Conservation (phyloP, 2,888 invertebrate species). For the Ypsolopha scabrella region DNA sequence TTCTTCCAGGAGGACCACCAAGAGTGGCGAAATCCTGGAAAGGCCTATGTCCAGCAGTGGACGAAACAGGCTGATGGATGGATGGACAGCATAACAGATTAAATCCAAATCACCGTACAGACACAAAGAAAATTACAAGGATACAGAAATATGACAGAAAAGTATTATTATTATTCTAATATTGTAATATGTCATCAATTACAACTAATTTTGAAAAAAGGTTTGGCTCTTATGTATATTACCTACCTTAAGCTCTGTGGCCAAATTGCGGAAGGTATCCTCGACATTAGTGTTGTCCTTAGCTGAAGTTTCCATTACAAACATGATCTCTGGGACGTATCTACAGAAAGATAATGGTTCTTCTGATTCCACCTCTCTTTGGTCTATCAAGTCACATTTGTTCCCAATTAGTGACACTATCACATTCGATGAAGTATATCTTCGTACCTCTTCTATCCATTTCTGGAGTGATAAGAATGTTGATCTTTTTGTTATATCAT, state of each 20-base stretch:
- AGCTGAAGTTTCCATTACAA: constrained; percentile 90
- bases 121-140: too few species aligned
- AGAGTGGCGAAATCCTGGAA: too few species aligned
- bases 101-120: too few species aligned
- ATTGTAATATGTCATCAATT: too few species aligned
- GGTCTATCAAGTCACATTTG: constrained; percentile 86
- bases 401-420: constrained; percentile 93
- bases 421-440: constrained; percentile 93
- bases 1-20: too few species aligned
- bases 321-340: constrained; percentile 87
- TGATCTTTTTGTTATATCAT: constrained; percentile 94
- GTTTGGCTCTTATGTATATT: too few species aligned
- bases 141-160: too few species aligned
- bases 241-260: constrained; percentile 84
- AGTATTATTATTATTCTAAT: too few species aligned
- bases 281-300: constrained; percentile 94
- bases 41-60: too few species aligned
- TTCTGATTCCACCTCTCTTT: constrained; percentile 85
- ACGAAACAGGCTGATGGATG: too few species aligned
- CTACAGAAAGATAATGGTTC: constrained; percentile 91
- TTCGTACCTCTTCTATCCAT: constrained; percentile 96
- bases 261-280: constrained; percentile 87
- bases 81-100: too few species aligned
- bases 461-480: constrained; percentile 92
- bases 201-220: too few species aligned